Percentiles rank a stretch among this genome's conserved stretches.
Conservation (phyloP, 2,113 vertebrate species). For the Cephalopholis sonnerati region DNA sequence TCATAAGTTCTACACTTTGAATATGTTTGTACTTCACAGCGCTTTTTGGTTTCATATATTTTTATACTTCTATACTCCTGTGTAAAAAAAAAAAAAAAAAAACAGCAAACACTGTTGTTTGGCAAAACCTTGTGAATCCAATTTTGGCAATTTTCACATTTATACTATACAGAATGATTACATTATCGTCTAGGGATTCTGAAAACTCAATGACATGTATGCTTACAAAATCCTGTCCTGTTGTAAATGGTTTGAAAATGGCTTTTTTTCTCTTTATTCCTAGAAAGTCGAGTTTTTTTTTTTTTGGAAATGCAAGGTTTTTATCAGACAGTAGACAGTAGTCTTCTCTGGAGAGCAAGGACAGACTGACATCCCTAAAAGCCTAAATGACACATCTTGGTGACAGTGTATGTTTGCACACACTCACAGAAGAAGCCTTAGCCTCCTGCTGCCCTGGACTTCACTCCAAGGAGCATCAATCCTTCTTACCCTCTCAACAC, state of each 20-base stretch:
- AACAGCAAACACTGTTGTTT: slow-evolving; percentile 57
- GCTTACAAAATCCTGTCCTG: slow-evolving; percentile 56
- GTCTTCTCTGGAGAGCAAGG: slow-evolving; percentile 45
- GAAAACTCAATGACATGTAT: slow-evolving; percentile 52
- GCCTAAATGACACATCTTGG: slow-evolving; percentile 65
- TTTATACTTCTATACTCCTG: slow-evolving; percentile 78
- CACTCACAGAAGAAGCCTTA: slow-evolving; percentile 84
- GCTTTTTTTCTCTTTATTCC: slow-evolving; percentile 30
- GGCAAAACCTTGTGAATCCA: slow-evolving; percentile 67
- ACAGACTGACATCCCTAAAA: slow-evolving; percentile 56
- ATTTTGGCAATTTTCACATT: slow-evolving; percentile 74
- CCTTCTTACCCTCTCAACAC: slow-evolving; percentile 50
- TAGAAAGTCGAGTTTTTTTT: slow-evolving; percentile 17
- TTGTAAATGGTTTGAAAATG: slow-evolving; percentile 46
- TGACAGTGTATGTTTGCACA: slow-evolving; percentile 83
- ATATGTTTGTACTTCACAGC: slow-evolving; percentile 77
- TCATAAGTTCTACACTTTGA: slow-evolving; percentile 66
- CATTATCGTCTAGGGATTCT: slow-evolving; percentile 40
- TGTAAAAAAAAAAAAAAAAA: slow-evolving; percentile 61
- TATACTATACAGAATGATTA: slow-evolving; percentile 62
- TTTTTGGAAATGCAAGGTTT: slow-evolving; percentile 57
- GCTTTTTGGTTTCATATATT: slow-evolving; percentile 79
- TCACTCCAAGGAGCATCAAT: slow-evolving; percentile 67
- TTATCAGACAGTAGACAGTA: slow-evolving; percentile 37
- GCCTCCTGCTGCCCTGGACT: slow-evolving; percentile 73